Evolutionary conservation across 2,113 vertebrate species (phyloP), one percentile per base, ranked within the genome.

Genomic region (Siphamia tubifer): DNA sequence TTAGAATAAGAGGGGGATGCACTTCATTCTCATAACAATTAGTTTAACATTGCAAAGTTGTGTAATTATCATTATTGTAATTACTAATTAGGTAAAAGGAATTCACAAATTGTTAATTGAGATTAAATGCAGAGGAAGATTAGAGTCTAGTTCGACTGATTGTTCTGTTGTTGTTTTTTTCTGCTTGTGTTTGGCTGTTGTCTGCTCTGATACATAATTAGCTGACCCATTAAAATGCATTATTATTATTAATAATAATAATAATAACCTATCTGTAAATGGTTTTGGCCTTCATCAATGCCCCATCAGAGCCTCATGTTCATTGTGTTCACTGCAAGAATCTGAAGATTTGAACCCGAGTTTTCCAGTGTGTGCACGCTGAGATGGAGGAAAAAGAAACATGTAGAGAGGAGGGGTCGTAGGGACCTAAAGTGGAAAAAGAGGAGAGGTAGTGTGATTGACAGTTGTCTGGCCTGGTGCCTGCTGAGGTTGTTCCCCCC

Each of bases 391-490:
- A 56, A 39, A 78, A 51, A 38, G 63, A 53, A 15, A 49, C 21
- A 47, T 10, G 17, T 52, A 54, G 53, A 68, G 55, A 75, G 71
- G 68, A 75, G 66, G 68, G 42, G 62, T 40, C 32, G 76, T 2
- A 16, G 60, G 16, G 27, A 77, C 44, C 24, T 68, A 62, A 80
- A 75, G 63, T 49, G 54, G 68, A 40, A 67, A 68, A 52, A 77
- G 74, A 74, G 79, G 51, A 71, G 83, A 69, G 64, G 67, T 77
- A 28, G 75, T 57, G 68, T 91, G 90, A 91, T 80, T 91, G 90
- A 81, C 88, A 90, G 87, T 89, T 90, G 88, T 87, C 88, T 91
- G 90, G 90, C 88, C 57, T 43, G 79, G 28, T 89, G 88, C 88
- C 87, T 68, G 81, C 85, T 79, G 82, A 91, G 88, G 85, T 89